Evolutionary conservation across 2,797 vertebrate genomes (phyloP), one percentile per base, ranked within the genome.

Genomic region (Saguinus oedipus): DNA sequence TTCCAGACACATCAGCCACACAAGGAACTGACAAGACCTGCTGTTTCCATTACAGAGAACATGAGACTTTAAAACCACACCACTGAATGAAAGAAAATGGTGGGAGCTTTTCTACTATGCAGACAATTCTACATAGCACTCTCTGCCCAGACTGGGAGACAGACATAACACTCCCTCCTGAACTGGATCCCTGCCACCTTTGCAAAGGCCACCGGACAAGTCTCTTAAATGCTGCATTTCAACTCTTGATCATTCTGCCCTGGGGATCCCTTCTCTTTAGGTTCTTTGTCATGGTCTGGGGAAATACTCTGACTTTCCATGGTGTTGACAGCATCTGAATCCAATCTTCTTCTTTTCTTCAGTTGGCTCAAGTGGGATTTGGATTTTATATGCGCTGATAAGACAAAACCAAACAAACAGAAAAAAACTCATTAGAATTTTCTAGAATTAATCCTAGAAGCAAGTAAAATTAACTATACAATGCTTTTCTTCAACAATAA

Each of bases 381-480:
- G 96, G 99, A 99, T 68, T 99, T 99, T 12, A 99, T 98, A 98
- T 99, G 99, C 97, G 99, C 99, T 99, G 96, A 7, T 46, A 91
- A 92, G 91, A 95, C 27, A 98, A 89, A 98, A 55, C 68, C 68
- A 97, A 96, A 92, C 57, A 91, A 86, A 93, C 26, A 90, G 89
- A 53, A 91, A 95, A 81, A 85, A 80, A n/a, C 0, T 6, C n/a
- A 82, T 92, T 93, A 96, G 94, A 50, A 76, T 78, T 96, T 95
- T 87, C 75, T 61, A 95, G 27, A 95, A 92, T 80, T 86, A 88
- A 95, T 87, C 50, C 85, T 88, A 81, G 76, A 92, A 94, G 59
- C 17, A 96, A 68, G 81, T 53, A 89, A 80, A 92, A 86, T 72
- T 82, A 96, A 94, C 22, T 61, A 76, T 17, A 76, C 2, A 96